A percentile compares a stretch with the other conserved stretches of the same genome.
phyloP scores from a whole-genome alignment of 1,140 invertebrate species.

The Delia radicum region DNA sequence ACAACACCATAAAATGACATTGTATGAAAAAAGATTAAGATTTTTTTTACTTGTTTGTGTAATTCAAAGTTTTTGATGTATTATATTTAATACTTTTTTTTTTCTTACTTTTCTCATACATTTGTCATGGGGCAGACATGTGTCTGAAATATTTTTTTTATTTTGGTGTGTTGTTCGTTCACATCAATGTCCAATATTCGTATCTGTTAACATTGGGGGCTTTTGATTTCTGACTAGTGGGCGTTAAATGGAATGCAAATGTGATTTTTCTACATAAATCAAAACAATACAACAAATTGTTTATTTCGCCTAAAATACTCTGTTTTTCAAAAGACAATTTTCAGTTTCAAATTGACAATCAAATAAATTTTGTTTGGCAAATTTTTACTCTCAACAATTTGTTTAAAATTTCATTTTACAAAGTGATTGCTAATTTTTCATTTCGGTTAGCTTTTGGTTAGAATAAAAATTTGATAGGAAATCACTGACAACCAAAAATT shows the following conservation, averaged over 20 bases:
- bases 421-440: slow-evolving; percentile 1
- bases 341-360: not conserved
- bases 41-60: no score
- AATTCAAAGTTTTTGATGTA: no score
- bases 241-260: slow-evolving; percentile 20
- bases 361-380: not conserved
- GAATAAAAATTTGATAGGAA: not conserved
- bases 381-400: not conserved
- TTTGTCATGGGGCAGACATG: not conserved
- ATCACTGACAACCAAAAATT: not conserved
- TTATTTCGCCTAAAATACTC: not conserved
- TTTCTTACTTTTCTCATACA: not conserved
- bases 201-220: not conserved
- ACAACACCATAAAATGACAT: not conserved
- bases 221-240: not conserved
- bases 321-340: not conserved
- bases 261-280: slow-evolving; percentile 4
- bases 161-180: not conserved
- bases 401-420: not conserved
- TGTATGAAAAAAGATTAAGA: not conserved
- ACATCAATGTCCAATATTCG: not conserved
- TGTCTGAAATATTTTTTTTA: slow-evolving; percentile 5
- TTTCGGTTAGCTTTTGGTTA: not conserved
- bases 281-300: not conserved
- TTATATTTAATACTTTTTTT: not conserved